Evolutionary conservation across 2,888 invertebrate genomes (phyloP).

Genomic region (Megalurothrips usitatus): DNA sequence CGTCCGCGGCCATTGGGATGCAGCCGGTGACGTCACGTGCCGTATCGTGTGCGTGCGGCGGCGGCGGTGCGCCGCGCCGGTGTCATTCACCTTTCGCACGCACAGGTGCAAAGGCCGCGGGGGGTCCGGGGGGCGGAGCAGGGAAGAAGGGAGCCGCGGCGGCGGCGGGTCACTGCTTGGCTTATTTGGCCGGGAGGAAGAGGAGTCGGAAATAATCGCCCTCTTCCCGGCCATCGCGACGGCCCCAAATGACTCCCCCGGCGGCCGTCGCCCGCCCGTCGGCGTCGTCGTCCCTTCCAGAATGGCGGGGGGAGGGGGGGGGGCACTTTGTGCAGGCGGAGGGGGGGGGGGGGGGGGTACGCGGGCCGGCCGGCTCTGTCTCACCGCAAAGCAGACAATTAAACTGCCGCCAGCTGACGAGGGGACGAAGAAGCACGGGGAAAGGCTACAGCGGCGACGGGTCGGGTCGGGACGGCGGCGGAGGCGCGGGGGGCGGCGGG

Average conservation of each 20-base stretch:
- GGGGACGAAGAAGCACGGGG: too few species aligned
- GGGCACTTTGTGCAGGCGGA: background rate
- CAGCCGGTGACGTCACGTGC: background rate
- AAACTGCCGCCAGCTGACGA: too few species aligned
- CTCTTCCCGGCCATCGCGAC: background rate
- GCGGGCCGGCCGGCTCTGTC: too few species aligned
- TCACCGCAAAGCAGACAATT: too few species aligned
- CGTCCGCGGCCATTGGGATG: too few species aligned
- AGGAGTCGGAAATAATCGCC: slow-evolving; percentile 11
- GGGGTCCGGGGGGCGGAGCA: background rate
- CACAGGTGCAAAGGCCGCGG: background rate
- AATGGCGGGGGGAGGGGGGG: background rate
- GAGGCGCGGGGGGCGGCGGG: too few species aligned
- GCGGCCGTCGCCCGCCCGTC: background rate
- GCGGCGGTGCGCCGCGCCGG: background rate
- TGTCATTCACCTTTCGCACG: background rate
- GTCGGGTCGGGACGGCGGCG: too few species aligned
- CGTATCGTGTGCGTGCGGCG: background rate
- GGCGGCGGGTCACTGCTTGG: background rate
- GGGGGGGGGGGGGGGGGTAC: too few species aligned
- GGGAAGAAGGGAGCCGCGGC: too few species aligned
- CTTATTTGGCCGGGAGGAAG: background rate
- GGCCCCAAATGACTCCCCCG: background rate
- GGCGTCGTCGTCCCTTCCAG: background rate
- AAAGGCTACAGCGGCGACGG: too few species aligned